These are phyloP conservation scores for Cisticola juncidis DNA, from an alignment of 2,113 vertebrate species.

Conservation along the genomic window DNA sequence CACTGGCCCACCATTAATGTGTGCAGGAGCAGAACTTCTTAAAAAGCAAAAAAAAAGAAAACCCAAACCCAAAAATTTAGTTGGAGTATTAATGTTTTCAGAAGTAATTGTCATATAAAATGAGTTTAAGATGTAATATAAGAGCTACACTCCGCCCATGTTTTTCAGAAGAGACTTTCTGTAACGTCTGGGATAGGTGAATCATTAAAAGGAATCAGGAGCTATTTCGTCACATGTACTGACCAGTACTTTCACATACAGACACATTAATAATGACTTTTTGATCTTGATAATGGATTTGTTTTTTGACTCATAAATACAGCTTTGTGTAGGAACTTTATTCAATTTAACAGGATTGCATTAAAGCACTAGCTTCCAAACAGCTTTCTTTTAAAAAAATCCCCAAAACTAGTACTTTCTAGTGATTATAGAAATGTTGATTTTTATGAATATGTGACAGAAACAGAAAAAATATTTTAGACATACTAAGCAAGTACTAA, in stretches of 20 bases:
- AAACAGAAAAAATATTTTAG: not conserved
- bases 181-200: not conserved
- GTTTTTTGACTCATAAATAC: not conserved
- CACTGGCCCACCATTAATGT: not conserved
- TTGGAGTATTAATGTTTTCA: not conserved
- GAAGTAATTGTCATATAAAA: not conserved
- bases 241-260: not conserved
- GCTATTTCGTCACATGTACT: not conserved
- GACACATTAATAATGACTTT: not conserved
- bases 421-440: not conserved
- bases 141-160: not conserved
- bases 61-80: not conserved
- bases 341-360: not conserved
- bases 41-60: not conserved
- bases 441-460: not conserved
- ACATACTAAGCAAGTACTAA: not conserved
- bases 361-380: not conserved
- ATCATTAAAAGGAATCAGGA: not conserved
- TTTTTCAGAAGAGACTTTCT: not conserved
- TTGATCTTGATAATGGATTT: not conserved
- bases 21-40: not conserved
- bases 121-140: not conserved
- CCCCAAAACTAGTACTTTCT: not conserved
- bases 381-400: not conserved
- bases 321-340: not conserved